Evolutionary conservation across 2,797 vertebrate genomes (phyloP).

Genomic region (Distichodus sexfasciatus): DNA sequence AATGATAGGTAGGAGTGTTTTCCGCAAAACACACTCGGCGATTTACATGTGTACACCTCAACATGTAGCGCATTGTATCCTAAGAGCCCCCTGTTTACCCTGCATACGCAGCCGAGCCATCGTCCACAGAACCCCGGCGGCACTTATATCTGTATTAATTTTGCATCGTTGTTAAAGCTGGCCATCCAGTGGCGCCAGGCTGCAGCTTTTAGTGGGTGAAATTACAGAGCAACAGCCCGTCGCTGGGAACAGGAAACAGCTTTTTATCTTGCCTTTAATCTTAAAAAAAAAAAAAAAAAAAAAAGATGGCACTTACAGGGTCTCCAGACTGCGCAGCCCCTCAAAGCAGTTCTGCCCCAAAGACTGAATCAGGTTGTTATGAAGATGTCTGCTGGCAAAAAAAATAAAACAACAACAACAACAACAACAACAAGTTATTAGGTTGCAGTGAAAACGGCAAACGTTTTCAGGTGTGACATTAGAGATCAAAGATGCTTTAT

Average conservation of each 20-base stretch:
- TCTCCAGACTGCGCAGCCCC: slow-evolving; percentile 90
- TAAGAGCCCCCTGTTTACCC: slow-evolving; percentile 26
- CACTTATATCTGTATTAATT: slow-evolving; percentile 23
- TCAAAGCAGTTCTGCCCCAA: slow-evolving; percentile 88
- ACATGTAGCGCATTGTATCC: slow-evolving; percentile 3
- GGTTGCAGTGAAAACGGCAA: too few species aligned
- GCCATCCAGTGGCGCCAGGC: neutral
- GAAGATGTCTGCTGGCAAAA: slow-evolving; percentile 83
- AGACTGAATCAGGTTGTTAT: slow-evolving; percentile 91
- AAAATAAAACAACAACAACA: slow-evolving; percentile 1
- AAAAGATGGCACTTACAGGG: slow-evolving; percentile 83
- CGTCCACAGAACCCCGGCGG: neutral
- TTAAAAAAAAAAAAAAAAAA: slow-evolving; percentile 3
- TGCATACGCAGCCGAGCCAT: too few species aligned
- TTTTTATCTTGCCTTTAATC: slow-evolving; percentile 44
- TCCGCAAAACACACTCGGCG: neutral
- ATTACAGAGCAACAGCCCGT: slow-evolving; percentile 36
- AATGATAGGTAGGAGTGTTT: slow-evolving; percentile 28
- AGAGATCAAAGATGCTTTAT: slow-evolving; percentile 10
- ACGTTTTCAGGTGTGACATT: too few species aligned
- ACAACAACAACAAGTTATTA: slow-evolving; percentile 20
- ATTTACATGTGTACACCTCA: slow-evolving; percentile 12
- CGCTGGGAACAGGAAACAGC: slow-evolving; percentile 41
- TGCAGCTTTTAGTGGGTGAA: slow-evolving; percentile 33
- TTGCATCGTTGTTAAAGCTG: slow-evolving; percentile 14